A percentile compares a stretch with the other conserved stretches of the same genome.
These are phyloP conservation scores for Desmodus rotundus DNA, from an alignment of 2,113 vertebrate species.

Conservation along the genomic window DNA sequence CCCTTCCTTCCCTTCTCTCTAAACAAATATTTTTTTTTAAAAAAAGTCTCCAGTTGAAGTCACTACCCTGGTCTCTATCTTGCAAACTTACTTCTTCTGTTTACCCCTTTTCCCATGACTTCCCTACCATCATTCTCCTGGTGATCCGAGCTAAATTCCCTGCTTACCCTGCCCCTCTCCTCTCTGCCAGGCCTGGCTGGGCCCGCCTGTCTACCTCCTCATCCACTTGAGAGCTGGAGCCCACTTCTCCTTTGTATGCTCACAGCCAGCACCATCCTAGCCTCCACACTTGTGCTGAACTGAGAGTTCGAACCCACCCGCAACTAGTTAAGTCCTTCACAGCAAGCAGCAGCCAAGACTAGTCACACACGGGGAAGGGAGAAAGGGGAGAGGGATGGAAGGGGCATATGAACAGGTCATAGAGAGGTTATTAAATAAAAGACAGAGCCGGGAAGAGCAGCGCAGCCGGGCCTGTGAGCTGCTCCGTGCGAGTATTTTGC, in stretches of 20 bases:
- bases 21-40: too few species aligned
- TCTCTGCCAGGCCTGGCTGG: neutral
- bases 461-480: neutral
- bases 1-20: too few species aligned
- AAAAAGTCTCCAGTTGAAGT: neutral
- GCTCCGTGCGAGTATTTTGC: neutral
- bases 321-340: neutral
- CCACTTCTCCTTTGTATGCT: neutral
- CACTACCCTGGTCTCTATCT: neutral
- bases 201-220: neutral
- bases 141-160: neutral
- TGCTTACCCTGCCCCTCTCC: neutral
- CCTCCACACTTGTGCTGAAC: neutral
- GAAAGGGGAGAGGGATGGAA: neutral
- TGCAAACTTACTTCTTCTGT: neutral
- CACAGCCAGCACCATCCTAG: neutral
- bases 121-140: neutral
- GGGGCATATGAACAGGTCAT: neutral
- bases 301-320: neutral
- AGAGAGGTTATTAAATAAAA: slow-evolving; percentile 23
- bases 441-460: neutral
- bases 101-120: neutral
- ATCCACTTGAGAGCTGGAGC: fast-evolving
- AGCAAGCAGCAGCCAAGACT: neutral
- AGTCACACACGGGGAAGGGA: neutral